These are phyloP conservation scores for Stichodactyla mertensii DNA, from an alignment of 64 coral and sea anemone species.

Conservation along the genomic window DNA sequence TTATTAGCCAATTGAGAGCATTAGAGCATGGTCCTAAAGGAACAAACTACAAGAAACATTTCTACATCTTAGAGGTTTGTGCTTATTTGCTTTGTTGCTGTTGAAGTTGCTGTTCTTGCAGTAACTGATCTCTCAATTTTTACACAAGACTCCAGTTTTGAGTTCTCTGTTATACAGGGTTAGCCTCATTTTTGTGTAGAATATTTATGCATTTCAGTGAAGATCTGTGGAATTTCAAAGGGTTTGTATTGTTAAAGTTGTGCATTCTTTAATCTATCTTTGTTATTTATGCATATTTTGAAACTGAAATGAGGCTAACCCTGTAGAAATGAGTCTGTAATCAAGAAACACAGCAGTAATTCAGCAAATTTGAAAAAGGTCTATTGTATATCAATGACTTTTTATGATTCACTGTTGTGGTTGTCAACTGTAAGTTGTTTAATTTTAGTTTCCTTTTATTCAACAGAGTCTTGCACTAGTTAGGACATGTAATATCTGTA, in stretches of 20 bases:
- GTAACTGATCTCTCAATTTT: not conserved
- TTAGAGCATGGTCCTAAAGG: conserved; percentile 57
- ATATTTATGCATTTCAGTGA: no score
- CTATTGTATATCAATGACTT: not conserved
- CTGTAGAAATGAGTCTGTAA: no score
- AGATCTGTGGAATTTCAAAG: no score
- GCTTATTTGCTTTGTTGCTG: not conserved
- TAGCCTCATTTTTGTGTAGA: no score
- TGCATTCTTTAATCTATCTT: no score
- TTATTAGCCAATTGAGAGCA: conserved; percentile 55
- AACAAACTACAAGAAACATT: conserved; percentile 50
- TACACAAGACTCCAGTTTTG: no score
- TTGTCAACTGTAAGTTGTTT: not conserved
- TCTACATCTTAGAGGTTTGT: conserved; percentile 66
- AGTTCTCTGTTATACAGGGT: no score
- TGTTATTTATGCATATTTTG: no score
- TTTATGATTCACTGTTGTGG: not conserved
- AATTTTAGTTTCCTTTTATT: not conserved
- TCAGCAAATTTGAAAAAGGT: no score
- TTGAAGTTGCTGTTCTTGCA: not conserved
- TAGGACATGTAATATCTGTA: conserved; percentile 80
- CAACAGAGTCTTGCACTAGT: conserved; percentile 75
- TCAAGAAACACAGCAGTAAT: no score
- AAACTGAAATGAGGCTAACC: no score
- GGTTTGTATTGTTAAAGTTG: no score